Percentiles rank a stretch among this genome's conserved stretches.
These are phyloP conservation scores for Cryptus viduatorius DNA, from an alignment of 2,888 invertebrate species.

Conservation along the genomic window DNA sequence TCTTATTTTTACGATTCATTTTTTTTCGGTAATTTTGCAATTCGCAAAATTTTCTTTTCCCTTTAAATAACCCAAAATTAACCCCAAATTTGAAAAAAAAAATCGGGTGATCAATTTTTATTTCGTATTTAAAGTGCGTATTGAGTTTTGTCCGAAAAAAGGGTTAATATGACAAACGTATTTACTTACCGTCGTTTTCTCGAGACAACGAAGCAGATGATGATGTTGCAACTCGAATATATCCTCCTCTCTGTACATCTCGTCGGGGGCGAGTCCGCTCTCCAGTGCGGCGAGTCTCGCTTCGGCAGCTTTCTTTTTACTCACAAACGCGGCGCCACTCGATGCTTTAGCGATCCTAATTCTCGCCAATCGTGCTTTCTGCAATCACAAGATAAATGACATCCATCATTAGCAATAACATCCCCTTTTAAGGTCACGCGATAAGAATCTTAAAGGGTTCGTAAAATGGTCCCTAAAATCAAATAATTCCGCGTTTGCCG, in stretches of 20 bases:
- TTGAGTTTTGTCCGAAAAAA: no score
- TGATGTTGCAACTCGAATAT: slow-evolving; percentile 99
- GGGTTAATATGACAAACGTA: not conserved
- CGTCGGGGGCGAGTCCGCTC: slow-evolving; percentile 96
- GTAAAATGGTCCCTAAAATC: not conserved
- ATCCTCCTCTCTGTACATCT: slow-evolving; percentile 96
- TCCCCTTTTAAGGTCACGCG: not conserved
- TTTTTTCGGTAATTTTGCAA: no score
- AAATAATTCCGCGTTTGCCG: not conserved
- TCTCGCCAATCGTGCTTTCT: slow-evolving; percentile 99
- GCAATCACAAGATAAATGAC: slow-evolving; percentile 84
- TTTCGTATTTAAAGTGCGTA: no score
- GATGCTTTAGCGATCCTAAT: slow-evolving; percentile 99
- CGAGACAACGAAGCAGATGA: slow-evolving; percentile 98
- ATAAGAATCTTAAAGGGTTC: not conserved
- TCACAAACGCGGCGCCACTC: slow-evolving; percentile 98
- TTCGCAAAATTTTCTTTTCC: no score
- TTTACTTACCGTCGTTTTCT: slow-evolving; percentile 96
- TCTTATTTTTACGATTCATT: no score
- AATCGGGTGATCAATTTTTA: no score
- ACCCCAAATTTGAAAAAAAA: no score
- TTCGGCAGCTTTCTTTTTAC: slow-evolving; percentile 99
- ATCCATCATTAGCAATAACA: slow-evolving; percentile 23
- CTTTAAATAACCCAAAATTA: no score
- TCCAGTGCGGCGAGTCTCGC: slow-evolving; percentile 96